phyloP scores from a whole-genome alignment of 2,113 vertebrate species.

The Octodon degus region DNA sequence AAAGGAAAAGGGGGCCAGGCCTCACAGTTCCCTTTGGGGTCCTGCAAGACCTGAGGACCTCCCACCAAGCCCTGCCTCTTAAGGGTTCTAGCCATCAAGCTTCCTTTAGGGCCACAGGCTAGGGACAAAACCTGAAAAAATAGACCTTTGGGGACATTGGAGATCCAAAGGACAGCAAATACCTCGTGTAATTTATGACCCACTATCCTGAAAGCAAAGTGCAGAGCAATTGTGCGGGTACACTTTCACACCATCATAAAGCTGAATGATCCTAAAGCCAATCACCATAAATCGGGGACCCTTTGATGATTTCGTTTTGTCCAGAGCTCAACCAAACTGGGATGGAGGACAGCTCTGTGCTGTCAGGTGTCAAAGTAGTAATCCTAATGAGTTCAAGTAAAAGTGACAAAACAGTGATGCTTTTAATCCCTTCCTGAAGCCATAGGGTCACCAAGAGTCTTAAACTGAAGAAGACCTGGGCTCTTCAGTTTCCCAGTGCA shows the following conservation, averaged over 20 bases:
- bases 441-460: background rate
- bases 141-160: background rate
- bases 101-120: background rate
- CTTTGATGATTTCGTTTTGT: background rate
- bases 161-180: background rate
- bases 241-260: background rate
- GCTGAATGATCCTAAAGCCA: background rate
- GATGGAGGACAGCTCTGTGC: background rate
- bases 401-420: background rate
- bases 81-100: no score
- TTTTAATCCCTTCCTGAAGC: background rate
- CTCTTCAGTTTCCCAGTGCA: background rate
- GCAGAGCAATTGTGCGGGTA: background rate
- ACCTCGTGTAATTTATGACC: background rate
- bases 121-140: background rate
- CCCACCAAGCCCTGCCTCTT: background rate
- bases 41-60: background rate
- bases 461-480: rapidly evolving
- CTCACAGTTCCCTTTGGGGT: background rate
- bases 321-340: background rate
- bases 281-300: background rate
- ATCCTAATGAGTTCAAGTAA: background rate
- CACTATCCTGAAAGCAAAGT: background rate
- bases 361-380: background rate
- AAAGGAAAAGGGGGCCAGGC: background rate